Conservation (phyloP, 1,140 invertebrate genomes). For the Prorops nasuta region DNA sequence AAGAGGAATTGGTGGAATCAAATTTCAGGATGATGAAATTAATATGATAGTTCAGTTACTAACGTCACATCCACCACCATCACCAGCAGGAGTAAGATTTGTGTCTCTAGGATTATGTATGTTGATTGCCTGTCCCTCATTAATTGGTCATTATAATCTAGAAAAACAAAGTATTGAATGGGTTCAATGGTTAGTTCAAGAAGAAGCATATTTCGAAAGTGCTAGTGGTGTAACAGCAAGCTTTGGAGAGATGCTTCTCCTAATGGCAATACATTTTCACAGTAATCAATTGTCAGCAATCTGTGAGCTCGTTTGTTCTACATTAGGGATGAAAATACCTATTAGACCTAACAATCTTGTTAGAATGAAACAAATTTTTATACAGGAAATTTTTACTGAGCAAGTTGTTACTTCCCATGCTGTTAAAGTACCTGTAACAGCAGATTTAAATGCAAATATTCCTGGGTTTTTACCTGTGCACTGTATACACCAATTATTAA, state of each 20-base stretch:
- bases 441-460: constrained; percentile 83
- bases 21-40: constrained; percentile 93
- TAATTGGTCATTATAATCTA: constrained; percentile 75
- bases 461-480: constrained; percentile 93
- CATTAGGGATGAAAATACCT: constrained; percentile 92
- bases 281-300: constrained; percentile 90
- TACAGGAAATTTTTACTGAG: constrained; percentile 96
- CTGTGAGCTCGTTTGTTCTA: constrained; percentile 89
- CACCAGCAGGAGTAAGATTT: constrained; percentile 86
- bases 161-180: constrained; percentile 91
- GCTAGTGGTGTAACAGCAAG: constrained; percentile 77
- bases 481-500: constrained; percentile 94
- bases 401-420: constrained; percentile 95
- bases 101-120: constrained; percentile 92
- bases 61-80: constrained; percentile 86
- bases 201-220: constrained; percentile 83
- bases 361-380: constrained; percentile 92
- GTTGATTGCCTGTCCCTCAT: constrained; percentile 89
- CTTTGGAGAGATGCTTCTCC: constrained; percentile 93
- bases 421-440: constrained; percentile 92
- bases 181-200: constrained; percentile 89
- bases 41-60: constrained; percentile 78
- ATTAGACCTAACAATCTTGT: constrained; percentile 88
- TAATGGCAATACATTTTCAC: constrained; percentile 97
- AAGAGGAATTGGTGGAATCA: constrained; percentile 87